These are phyloP conservation scores for Phytoseiulus persimilis DNA, from an alignment of 2,888 invertebrate species.

Conservation along the genomic window DNA sequence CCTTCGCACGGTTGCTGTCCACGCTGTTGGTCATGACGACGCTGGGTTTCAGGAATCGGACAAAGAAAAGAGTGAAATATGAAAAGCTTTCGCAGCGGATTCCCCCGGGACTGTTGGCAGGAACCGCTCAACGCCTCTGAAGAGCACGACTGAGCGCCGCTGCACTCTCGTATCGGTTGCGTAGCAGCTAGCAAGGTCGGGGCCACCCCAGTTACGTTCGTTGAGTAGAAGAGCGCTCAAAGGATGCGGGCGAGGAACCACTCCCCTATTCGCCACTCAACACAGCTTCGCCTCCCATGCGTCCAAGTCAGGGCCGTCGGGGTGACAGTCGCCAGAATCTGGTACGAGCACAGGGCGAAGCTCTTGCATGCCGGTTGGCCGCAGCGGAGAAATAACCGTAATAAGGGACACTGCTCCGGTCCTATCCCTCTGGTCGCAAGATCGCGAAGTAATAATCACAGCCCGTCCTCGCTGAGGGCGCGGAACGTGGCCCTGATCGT, in stretches of 20 bases:
- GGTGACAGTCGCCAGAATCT: no score
- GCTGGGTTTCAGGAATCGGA: neutral
- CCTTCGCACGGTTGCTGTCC: no score
- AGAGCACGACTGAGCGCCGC: neutral
- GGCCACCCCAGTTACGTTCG: neutral
- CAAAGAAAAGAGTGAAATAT: neutral
- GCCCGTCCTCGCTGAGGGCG: neutral
- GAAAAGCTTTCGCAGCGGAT: neutral
- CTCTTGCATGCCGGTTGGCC: no score
- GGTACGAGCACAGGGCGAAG: no score
- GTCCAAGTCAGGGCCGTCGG: no score
- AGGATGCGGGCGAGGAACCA: no score
- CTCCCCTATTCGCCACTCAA: no score
- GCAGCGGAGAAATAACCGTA: no score
- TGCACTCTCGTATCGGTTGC: neutral
- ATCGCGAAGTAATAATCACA: neutral
- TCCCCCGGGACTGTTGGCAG: neutral
- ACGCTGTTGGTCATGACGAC: neutral
- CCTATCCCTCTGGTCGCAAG: no score
- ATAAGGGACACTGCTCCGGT: no score
- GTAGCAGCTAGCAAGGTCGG: neutral
- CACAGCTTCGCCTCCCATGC: no score
- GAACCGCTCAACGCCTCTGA: neutral
- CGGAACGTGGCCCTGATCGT: neutral
- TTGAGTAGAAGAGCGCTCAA: no score